Evolutionary conservation across 2,797 vertebrate genomes (phyloP).

Genomic region (Clarias fuscus): DNA sequence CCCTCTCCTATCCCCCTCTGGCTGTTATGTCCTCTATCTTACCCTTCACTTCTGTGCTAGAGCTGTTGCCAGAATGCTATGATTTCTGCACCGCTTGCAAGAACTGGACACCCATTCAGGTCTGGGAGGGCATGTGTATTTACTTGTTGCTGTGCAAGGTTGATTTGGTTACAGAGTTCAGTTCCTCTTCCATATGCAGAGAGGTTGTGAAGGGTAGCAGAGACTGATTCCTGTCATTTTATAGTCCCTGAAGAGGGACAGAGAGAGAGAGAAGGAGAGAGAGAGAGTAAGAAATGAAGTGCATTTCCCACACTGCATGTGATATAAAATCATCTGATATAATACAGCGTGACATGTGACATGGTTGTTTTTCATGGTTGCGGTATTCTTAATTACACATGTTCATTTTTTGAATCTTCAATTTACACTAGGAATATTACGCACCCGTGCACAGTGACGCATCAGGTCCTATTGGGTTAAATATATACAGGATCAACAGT

Average conservation of each 20-base stretch:
- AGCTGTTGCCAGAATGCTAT: slow-evolving; percentile 39
- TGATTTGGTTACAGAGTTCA: slow-evolving; percentile 37
- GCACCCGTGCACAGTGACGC: not conserved
- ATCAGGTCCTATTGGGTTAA: not conserved
- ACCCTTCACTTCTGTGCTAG: slow-evolving; percentile 20
- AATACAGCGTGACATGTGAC: not conserved
- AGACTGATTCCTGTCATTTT: not conserved
- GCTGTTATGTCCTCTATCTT: slow-evolving; percentile 39
- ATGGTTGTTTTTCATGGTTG: not conserved
- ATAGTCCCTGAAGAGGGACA: not conserved
- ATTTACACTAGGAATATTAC: not conserved
- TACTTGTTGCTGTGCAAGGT: slow-evolving; percentile 53
- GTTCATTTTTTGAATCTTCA: not conserved
- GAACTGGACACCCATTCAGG: not conserved
- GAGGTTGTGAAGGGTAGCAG: slow-evolving; percentile 1
- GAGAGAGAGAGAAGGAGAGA: not conserved
- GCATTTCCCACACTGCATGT: not conserved
- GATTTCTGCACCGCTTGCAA: slow-evolving; percentile 47
- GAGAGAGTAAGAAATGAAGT: slow-evolving; percentile 16
- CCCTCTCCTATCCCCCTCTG: slow-evolving; percentile 12
- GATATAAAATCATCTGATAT: not conserved
- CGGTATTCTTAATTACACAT: not conserved
- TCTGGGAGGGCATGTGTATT: slow-evolving; percentile 8
- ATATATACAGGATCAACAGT: not conserved
- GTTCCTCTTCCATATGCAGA: slow-evolving; percentile 24